Evolutionary conservation across 2,113 vertebrate species (phyloP).

Genomic region (Toxostoma redivivum): DNA sequence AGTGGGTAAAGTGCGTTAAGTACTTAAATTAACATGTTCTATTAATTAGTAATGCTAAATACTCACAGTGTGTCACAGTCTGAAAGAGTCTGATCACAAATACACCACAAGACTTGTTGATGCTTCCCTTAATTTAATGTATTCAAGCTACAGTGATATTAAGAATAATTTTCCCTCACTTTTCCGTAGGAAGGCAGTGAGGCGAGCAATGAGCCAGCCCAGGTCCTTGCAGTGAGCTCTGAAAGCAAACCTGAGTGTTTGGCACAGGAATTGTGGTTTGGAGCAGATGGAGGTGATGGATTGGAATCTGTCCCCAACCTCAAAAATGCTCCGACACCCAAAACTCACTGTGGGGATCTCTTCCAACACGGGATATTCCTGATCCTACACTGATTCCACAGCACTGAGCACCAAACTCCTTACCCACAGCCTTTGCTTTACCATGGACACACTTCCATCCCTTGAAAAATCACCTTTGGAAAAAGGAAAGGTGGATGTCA

Average conservation of each 20-base stretch:
- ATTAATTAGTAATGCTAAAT: fast-evolving
- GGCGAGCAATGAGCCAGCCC: too few species aligned
- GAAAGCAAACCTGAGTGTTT: neutral
- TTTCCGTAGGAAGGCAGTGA: fast-evolving
- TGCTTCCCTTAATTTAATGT: fast-evolving
- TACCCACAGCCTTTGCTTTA: too few species aligned
- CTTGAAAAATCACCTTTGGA: neutral
- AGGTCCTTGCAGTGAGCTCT: neutral
- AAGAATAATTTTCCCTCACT: neutral
- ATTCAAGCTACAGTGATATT: neutral
- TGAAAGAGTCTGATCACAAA: fast-evolving
- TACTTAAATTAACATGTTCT: fast-evolving
- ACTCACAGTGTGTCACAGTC: fast-evolving
- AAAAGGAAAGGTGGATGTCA: neutral
- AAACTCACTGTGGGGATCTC: fast-evolving
- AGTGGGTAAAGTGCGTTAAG: fast-evolving
- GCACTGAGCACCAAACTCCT: fast-evolving
- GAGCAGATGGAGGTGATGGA: neutral
- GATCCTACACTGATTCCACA: fast-evolving
- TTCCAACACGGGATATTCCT: fast-evolving
- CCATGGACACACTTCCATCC: fast-evolving
- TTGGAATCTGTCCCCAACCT: fast-evolving
- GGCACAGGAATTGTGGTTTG: neutral
- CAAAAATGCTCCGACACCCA: fast-evolving
- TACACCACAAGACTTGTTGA: too few species aligned